Conservation (phyloP, 2,888 invertebrate species). For the Dichetophora obliterata region DNA sequence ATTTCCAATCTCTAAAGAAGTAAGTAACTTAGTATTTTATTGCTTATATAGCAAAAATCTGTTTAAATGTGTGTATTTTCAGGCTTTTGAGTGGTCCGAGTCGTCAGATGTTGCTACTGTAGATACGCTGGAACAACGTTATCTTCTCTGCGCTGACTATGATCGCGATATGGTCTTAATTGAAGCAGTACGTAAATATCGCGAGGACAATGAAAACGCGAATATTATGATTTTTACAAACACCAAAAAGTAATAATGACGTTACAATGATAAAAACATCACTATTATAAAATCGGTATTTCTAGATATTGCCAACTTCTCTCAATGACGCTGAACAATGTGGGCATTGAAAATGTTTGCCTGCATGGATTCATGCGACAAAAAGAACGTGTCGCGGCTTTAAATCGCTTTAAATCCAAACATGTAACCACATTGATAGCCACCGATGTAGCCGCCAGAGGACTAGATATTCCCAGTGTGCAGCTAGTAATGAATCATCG, state of each 20-base stretch:
- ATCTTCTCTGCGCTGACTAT: constrained; percentile 90
- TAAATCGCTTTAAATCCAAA: constrained; percentile 92
- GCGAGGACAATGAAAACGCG: constrained; percentile 79
- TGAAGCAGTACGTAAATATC: constrained; percentile 82
- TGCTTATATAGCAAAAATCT: too few species aligned
- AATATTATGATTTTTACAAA: constrained; percentile 95
- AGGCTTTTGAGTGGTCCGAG: constrained; percentile 76
- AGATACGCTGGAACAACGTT: constrained; percentile 89
- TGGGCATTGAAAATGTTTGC: constrained; percentile 90
- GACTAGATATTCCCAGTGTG: constrained; percentile 96
- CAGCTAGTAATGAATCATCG: constrained; percentile 95
- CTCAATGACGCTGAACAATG: constrained; percentile 87
- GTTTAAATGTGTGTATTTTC: background rate
- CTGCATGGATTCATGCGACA: constrained; percentile 96
- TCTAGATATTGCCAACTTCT: constrained; percentile 89
- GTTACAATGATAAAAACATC: too few species aligned
- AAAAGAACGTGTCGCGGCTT: constrained; percentile 83
- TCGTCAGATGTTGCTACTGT: constrained; percentile 85
- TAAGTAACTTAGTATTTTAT: constrained; percentile 59
- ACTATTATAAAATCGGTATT: constrained; percentile 22
- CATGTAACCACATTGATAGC: constrained; percentile 90
- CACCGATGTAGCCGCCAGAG: constrained; percentile 96
- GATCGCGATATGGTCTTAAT: constrained; percentile 94
- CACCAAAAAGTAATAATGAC: constrained; percentile 86
- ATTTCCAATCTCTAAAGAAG: constrained; percentile 75